These are phyloP conservation scores for Pseudoatta argentina DNA, from an alignment of 1,140 invertebrate species.

Conservation along the genomic window DNA sequence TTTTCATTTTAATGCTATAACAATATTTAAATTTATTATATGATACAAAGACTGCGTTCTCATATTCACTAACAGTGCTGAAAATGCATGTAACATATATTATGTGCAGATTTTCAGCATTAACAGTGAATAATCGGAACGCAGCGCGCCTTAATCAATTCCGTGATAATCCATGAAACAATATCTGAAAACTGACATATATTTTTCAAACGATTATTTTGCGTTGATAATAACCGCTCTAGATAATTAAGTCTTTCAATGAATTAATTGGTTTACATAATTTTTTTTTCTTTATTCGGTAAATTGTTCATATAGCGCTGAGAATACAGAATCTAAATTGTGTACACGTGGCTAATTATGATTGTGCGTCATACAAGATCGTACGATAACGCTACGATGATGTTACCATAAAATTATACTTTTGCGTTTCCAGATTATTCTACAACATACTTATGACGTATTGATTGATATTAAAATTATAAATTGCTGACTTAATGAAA, in stretches of 20 bases:
- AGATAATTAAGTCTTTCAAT: slow-evolving; percentile 67
- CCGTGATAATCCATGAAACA: not conserved
- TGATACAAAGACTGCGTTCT: not conserved
- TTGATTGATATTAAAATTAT: not conserved
- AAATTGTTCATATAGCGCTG: slow-evolving; percentile 48
- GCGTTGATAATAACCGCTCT: slow-evolving; percentile 60
- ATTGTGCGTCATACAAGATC: slow-evolving; percentile 33
- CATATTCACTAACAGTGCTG: no score
- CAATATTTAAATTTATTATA: not conserved
- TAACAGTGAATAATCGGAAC: no score
- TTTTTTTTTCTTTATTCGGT: slow-evolving; percentile 40
- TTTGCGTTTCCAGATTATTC: not conserved
- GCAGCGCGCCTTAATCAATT: not conserved
- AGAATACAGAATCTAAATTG: slow-evolving; percentile 62
- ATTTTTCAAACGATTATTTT: slow-evolving; percentile 40
- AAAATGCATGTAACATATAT: no score
- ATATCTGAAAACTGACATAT: not conserved
- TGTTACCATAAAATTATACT: slow-evolving; percentile 26
- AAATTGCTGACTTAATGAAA: slow-evolving; percentile 13
- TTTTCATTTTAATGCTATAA: not conserved
- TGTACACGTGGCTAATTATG: slow-evolving; percentile 59
- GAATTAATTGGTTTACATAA: slow-evolving; percentile 68
- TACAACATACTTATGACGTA: not conserved
- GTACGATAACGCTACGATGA: not conserved
- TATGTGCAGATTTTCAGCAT: no score